Evolutionary conservation across 2,113 vertebrate species (phyloP), one percentile per base, ranked within the genome.

Genomic region (Pelobates fuscus): DNA sequence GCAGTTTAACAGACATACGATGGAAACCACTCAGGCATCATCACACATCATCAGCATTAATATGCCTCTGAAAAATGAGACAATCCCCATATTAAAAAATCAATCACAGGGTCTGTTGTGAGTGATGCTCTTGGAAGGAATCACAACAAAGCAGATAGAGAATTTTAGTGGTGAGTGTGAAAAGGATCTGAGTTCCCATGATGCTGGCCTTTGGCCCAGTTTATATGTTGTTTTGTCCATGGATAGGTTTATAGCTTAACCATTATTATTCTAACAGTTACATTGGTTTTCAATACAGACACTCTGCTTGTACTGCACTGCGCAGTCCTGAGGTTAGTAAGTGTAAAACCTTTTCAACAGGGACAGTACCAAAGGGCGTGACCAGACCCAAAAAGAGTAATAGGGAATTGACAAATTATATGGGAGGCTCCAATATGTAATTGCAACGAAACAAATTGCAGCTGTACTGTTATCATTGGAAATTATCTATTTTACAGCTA

Each of bases 1-100:
- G 71, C 71, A 58, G 63, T 75, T 75, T 77, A 77, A 77, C 73
- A 77, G 73, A 77, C 73, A 77, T 77, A 55, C 26, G 64, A 68
- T 61, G 65, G 41, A 67, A 68, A 68, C 32, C 41, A 41, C 65
- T 77, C 65, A 68, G 65, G 55, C 64, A 68, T 77, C 72, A 75
- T 75, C 63, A 67, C 63, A 67, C 54, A 75, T 67, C 73, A 77
- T 68, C 65, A 77, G 55, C 55, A 77, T 77, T 77, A 77, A 77
- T 77, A 77, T 77, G 54, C 73, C 41, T n/a, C 64, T 67, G 73
- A 77, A 77, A 77, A 77, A 77, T 68, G 73, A 68, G 43, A 12
- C 64, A 46, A 68, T 57, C 64, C 26, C 55, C 27, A 77, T 77
- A 77, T 77, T 68, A 77, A 77, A 77, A 77, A 77, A 77, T 77